These are phyloP conservation scores for Drosophila heteroneura DNA, from an alignment of 2,888 invertebrate genomes.

Conservation along the genomic window DNA sequence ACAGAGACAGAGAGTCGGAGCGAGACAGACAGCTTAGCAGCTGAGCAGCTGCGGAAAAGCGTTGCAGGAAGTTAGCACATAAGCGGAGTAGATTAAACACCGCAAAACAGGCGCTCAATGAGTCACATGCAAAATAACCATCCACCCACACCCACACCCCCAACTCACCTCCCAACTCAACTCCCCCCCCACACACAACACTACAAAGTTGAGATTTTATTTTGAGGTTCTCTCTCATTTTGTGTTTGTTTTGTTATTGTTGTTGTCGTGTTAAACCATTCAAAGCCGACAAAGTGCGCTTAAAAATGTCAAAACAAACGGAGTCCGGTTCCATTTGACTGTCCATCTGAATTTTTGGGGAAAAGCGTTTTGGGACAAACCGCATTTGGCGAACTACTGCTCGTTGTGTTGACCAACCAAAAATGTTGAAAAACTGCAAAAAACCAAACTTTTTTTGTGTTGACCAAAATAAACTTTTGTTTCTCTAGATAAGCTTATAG, in stretches of 20 bases:
- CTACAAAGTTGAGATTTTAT: constrained; percentile 53
- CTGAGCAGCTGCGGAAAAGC: constrained; percentile 27
- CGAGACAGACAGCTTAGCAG: constrained; percentile 12
- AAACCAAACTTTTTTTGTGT: constrained; percentile 14
- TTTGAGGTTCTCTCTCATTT: constrained; percentile 1
- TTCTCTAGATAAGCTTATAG: constrained; percentile 20
- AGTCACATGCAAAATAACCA: constrained; percentile 67
- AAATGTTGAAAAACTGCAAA: constrained; percentile 34
- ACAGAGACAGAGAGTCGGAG: background rate
- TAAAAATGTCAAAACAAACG: constrained; percentile 73
- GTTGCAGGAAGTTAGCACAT: constrained; percentile 64
- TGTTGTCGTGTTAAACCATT: constrained; percentile 34
- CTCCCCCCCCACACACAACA: constrained; percentile 1
- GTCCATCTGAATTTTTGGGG: constrained; percentile 40
- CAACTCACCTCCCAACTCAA: constrained; percentile 4
- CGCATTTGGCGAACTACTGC: constrained; percentile 36
- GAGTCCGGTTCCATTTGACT: constrained; percentile 16
- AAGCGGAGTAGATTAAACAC: constrained; percentile 82
- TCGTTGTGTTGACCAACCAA: constrained; percentile 9
- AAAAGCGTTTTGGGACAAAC: constrained; percentile 29
- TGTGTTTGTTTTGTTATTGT: background rate
- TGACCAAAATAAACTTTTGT: constrained; percentile 26
- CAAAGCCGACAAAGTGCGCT: constrained; percentile 77
- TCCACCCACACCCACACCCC: too few relatives aligned
- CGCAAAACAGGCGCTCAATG: constrained; percentile 81